These are phyloP conservation scores for Drosophila rufa DNA, from an alignment of 1,140 invertebrate genomes.

Conservation along the genomic window DNA sequence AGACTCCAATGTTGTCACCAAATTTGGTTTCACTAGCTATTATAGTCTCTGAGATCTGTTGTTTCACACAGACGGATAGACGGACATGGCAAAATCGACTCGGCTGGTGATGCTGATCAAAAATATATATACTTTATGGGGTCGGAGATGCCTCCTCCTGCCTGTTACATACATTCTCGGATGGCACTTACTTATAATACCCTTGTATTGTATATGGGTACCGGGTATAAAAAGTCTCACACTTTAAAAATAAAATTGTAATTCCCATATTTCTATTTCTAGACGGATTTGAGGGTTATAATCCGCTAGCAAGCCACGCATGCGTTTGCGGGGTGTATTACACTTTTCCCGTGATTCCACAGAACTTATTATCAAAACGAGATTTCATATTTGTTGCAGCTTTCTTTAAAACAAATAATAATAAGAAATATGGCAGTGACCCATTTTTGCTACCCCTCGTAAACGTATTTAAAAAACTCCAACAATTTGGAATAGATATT, in stretches of 20 bases:
- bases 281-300: slow-evolving; percentile 2
- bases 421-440: background rate
- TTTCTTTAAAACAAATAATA: background rate
- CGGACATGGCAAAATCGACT: too few species aligned
- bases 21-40: too few species aligned
- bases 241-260: background rate
- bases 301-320: slow-evolving; percentile 8
- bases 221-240: too few species aligned
- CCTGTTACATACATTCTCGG: too few species aligned
- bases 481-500: background rate
- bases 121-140: too few species aligned
- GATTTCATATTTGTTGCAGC: slow-evolving; percentile 4
- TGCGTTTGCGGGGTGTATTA: background rate
- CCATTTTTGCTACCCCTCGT: background rate
- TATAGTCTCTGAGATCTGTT: too few species aligned
- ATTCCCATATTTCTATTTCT: background rate
- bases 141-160: too few species aligned
- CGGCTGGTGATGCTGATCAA: too few species aligned
- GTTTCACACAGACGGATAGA: too few species aligned
- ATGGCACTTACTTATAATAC: too few species aligned
- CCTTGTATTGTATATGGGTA: too few species aligned
- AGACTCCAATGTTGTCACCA: too few species aligned
- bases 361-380: background rate
- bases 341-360: slow-evolving; percentile 1
- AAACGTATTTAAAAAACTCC: slow-evolving; percentile 3